These are phyloP conservation scores for Chaetura pelagica DNA, from an alignment of 2,113 vertebrate species.

Conservation along the genomic window DNA sequence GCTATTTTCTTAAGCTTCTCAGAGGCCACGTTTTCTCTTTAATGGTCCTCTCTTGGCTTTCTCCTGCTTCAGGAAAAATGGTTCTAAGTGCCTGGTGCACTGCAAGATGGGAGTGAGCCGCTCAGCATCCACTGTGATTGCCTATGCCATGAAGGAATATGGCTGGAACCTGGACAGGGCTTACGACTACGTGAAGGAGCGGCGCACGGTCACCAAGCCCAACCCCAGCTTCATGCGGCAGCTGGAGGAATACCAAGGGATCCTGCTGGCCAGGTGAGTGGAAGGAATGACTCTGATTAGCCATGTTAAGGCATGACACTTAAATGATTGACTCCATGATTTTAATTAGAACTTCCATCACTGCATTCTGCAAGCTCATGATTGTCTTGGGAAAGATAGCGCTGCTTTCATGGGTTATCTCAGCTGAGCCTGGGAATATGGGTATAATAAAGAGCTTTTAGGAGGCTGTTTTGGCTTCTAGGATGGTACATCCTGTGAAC, in stretches of 20 bases:
- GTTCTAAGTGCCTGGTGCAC: constrained; percentile 96
- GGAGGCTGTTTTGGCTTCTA: constrained; percentile 10
- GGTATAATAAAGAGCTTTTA: constrained; percentile 22
- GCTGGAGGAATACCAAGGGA: constrained; percentile 98
- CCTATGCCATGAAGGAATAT: constrained; percentile 98
- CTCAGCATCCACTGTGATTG: constrained; percentile 96
- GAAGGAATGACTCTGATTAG: not conserved
- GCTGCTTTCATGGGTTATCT: not conserved
- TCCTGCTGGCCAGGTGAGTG: constrained; percentile 92
- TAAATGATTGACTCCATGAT: not conserved
- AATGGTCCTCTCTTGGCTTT: not conserved
- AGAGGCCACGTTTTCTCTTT: not conserved
- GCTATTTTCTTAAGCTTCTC: not conserved
- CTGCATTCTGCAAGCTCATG: accelerated
- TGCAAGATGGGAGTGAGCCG: constrained; percentile 99
- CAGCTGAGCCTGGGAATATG: not conserved
- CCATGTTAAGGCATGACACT: accelerated
- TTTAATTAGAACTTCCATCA: not conserved
- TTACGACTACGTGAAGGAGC: constrained; percentile 93
- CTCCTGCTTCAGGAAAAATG: constrained; percentile 85
- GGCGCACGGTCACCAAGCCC: constrained; percentile 91
- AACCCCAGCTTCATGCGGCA: constrained; percentile 98
- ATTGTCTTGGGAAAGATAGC: not conserved
- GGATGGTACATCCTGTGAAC: constrained; percentile 42
- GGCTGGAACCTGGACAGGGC: constrained; percentile 96